Base-by-base conservation (phyloP, 2,113 vertebrate species). In the Larimichthys crocea region DNA sequence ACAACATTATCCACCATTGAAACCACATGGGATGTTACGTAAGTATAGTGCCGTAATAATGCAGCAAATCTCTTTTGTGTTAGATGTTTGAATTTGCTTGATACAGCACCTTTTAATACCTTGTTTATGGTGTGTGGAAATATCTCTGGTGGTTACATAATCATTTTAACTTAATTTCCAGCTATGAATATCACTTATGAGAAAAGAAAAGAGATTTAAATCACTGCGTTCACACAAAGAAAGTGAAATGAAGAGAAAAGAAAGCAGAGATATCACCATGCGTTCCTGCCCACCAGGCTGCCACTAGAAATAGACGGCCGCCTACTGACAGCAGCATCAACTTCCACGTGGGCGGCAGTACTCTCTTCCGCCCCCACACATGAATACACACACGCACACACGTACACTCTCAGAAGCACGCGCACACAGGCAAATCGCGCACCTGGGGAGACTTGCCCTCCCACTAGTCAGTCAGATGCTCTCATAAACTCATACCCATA, bases 221-320 rank as follows among this genome's bases (percentile, higher is more conserved):
- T 9, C 78, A 62, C 65, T 61, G 53, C 71, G 74, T 84, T 76
- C 80, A 80, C 89, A 87, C 70, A 80, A 86, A 78, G 78, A 65
- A 73, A 67, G 66, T 40, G 48, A 79, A 75, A 73, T 49, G 52
- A 59, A 75, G 76, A 73, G 53, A 86, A 77, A 76, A 79, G 83
- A 78, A 81, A 72, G 81, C 75, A 24, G 63, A 62, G 72, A 67
- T 56, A 55, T 73, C 71, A 48, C 71, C 65, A 40, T n/a, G 74
- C 60, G 66, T 60, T 89, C 77, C 75, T 76, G 79, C 91, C 85
- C 93, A 91, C 90, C 84, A 86, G 88, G 91, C 84, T 35, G 76
- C 83, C 87, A 91, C 94, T 91, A 83, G 86, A 95, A 95, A 95
- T 94, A 95, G 92, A 90, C 26, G 44, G 78, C 92, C 87, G 79